phyloP scores from a whole-genome alignment of 2,797 vertebrate genomes.

The Micromesistius poutassou region DNA sequence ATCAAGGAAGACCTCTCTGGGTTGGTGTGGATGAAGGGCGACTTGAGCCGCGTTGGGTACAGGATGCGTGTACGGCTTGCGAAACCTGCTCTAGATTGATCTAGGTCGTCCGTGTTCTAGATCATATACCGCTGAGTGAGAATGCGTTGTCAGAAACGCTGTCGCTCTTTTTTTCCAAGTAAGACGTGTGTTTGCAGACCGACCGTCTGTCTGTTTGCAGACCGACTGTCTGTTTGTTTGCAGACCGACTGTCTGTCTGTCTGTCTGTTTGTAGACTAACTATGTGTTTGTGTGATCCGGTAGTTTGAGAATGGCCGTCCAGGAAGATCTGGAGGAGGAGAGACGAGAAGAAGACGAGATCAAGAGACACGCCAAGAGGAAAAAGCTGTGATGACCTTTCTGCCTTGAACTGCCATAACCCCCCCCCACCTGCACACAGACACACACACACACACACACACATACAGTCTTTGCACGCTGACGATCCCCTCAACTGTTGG shows the following conservation, averaged over 20 bases:
- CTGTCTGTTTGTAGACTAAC: background rate
- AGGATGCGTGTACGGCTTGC: background rate
- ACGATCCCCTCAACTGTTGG: background rate
- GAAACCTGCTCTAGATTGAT: background rate
- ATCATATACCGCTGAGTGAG: background rate
- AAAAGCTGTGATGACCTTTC: conserved; percentile 48
- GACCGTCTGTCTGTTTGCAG: background rate
- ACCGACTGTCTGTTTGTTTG: background rate
- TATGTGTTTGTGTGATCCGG: conserved; percentile 11
- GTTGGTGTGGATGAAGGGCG: no score
- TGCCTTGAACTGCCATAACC: background rate
- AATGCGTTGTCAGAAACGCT: background rate
- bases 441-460: conserved; percentile 7
- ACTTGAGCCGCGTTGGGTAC: background rate
- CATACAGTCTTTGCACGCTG: conserved; percentile 4
- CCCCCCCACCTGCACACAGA: background rate
- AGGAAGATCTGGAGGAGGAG: conserved; percentile 89
- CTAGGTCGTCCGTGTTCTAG: background rate
- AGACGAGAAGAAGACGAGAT: conserved; percentile 82
- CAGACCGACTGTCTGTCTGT: background rate
- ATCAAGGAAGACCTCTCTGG: background rate
- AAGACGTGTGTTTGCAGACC: no score
- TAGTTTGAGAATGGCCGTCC: conserved; percentile 86
- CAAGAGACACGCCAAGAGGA: conserved; percentile 66
- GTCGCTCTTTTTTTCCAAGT: no score